phyloP scores from a whole-genome alignment of 2,797 vertebrate genomes.

The Enteromius unitaeniatus region DNA sequence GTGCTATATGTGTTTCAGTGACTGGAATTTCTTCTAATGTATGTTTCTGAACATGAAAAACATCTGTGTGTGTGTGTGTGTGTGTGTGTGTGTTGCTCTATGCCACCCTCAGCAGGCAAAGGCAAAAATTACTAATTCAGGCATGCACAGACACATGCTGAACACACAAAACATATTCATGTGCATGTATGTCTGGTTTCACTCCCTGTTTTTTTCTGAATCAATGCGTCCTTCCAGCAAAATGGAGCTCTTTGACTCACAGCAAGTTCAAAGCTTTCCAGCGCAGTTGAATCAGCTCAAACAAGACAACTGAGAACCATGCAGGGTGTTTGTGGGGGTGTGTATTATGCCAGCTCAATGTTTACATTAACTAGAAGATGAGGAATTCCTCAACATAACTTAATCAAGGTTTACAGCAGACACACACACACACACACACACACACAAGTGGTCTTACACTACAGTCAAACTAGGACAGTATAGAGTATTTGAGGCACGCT shows the following conservation, averaged over 20 bases:
- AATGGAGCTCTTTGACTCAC: conserved; percentile 40
- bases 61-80: background rate
- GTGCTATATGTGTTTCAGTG: conserved; percentile 48
- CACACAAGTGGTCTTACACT: conserved; percentile 11
- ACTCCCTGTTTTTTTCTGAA: conserved; percentile 47
- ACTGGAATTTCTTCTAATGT: conserved; percentile 55
- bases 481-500: background rate
- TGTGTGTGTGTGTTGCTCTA: background rate
- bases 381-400: conserved; percentile 70
- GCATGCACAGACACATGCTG: background rate
- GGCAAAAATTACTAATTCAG: conserved; percentile 1
- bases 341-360: conserved; percentile 57
- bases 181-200: conserved; percentile 35
- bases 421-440: background rate
- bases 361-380: conserved; percentile 69
- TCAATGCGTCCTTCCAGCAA: conserved; percentile 18
- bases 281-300: conserved; percentile 42
- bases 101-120: conserved; percentile 54
- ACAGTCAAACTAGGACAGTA: conserved; percentile 27
- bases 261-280: conserved; percentile 34
- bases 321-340: background rate
- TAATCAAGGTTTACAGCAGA: conserved; percentile 27
- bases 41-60: conserved; percentile 31
- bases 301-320: conserved; percentile 29
- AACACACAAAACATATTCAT: conserved; percentile 22